Conservation (phyloP, 2,113 vertebrate genomes). For the Tetraodon nigroviridis region DNA sequence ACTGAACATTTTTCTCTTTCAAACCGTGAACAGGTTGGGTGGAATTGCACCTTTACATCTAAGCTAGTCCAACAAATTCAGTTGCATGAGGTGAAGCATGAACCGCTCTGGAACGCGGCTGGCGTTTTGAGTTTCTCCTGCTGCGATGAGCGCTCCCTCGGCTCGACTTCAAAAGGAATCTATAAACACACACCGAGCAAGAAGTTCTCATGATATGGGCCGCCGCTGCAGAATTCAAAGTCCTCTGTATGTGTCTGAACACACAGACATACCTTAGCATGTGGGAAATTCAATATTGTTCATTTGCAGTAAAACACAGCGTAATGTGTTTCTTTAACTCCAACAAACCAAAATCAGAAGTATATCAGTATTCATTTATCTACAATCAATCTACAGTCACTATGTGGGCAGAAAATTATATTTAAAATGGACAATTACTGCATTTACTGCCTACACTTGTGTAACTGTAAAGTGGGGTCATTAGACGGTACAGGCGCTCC, state of each 20-base stretch:
- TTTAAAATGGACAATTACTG: too few relatives aligned
- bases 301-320: constrained; percentile 11
- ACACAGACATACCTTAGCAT: constrained; percentile 19
- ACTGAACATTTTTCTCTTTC: neutral
- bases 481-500: neutral
- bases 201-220: constrained; percentile 21
- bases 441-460: too few relatives aligned
- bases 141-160: constrained; percentile 19
- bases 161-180: constrained; percentile 11
- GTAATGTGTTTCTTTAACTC: constrained; percentile 1
- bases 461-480: neutral
- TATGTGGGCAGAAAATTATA: too few relatives aligned
- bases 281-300: constrained; percentile 28
- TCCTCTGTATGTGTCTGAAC: constrained; percentile 3
- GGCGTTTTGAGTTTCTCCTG: constrained; percentile 14
- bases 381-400: too few relatives aligned
- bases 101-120: neutral
- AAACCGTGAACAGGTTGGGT: constrained; percentile 12
- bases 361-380: too few relatives aligned
- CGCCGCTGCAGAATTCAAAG: constrained; percentile 16
- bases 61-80: neutral
- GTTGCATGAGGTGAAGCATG: constrained; percentile 5
- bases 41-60: constrained; percentile 3
- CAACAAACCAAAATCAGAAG: neutral
- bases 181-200: constrained; percentile 24